These are phyloP conservation scores for Alviniconcha marisindica DNA, from an alignment of 1,140 invertebrate species.

Conservation along the genomic window DNA sequence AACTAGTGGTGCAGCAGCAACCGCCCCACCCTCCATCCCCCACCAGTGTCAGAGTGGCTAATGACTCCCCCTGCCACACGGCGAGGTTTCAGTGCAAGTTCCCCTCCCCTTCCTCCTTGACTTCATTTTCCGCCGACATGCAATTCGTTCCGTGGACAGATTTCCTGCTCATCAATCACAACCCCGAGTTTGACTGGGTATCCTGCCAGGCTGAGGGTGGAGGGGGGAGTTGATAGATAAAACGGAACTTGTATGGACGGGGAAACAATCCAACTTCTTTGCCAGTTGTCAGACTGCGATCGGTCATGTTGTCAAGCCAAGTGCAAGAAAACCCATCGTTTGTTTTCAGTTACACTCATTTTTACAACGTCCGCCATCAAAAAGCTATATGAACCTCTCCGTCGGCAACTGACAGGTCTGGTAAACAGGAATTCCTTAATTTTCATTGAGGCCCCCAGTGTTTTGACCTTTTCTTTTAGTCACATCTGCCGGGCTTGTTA, in stretches of 20 bases:
- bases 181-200: neutral
- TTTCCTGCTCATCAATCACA: constrained; percentile 11
- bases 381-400: too few species aligned
- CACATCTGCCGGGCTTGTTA: too few species aligned
- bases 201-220: neutral
- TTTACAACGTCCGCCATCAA: too few species aligned
- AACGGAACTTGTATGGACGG: neutral
- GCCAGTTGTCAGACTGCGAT: constrained; percentile 26
- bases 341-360: too few species aligned
- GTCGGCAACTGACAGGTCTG: too few species aligned
- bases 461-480: too few species aligned
- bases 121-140: constrained; percentile 17
- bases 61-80: neutral
- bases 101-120: neutral
- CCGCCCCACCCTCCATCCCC: too few species aligned
- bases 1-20: too few species aligned
- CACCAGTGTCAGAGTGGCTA: too few species aligned
- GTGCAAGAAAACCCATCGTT: constrained; percentile 13
- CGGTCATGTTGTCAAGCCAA: constrained; percentile 25
- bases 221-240: constrained; percentile 4
- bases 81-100: neutral
- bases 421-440: too few species aligned
- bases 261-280: constrained; percentile 22
- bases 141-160: constrained; percentile 29
- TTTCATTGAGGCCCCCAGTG: too few species aligned